These are phyloP conservation scores for Heterodera filipjevi DNA, from an alignment of 2,888 invertebrate species.

Conservation along the genomic window DNA sequence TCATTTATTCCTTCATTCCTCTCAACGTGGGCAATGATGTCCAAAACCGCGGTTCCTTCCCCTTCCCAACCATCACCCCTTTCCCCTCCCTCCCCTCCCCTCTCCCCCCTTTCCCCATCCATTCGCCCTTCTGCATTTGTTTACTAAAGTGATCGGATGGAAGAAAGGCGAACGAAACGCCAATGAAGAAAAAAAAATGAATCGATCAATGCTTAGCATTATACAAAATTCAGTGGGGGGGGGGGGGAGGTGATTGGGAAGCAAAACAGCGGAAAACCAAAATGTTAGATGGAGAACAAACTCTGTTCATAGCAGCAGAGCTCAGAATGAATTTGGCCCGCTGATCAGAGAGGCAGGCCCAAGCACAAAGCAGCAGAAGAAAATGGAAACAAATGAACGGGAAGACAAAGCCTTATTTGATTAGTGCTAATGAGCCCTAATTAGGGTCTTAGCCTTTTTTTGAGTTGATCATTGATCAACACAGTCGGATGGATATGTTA, in stretches of 20 bases:
- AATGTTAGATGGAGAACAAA: neutral
- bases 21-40: neutral
- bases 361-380: neutral
- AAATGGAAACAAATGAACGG: neutral
- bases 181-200: neutral
- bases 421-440: neutral
- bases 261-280: neutral
- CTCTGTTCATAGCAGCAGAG: too few species aligned
- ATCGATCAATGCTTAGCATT: neutral
- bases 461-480: neutral
- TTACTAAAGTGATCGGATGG: slow-evolving; percentile 9
- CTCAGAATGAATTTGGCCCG: too few species aligned
- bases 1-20: neutral
- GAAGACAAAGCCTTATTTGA: neutral
- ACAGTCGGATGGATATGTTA: neutral
- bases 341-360: too few species aligned
- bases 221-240: neutral
- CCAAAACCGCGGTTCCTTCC: slow-evolving; percentile 1
- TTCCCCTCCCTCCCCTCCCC: neutral
- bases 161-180: neutral
- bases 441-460: neutral
- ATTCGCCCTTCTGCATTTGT: neutral
- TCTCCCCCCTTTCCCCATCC: neutral
- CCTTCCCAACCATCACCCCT: neutral
- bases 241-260: neutral